Conservation (phyloP, 2,797 vertebrate species). For the Tragopan temminckii region DNA sequence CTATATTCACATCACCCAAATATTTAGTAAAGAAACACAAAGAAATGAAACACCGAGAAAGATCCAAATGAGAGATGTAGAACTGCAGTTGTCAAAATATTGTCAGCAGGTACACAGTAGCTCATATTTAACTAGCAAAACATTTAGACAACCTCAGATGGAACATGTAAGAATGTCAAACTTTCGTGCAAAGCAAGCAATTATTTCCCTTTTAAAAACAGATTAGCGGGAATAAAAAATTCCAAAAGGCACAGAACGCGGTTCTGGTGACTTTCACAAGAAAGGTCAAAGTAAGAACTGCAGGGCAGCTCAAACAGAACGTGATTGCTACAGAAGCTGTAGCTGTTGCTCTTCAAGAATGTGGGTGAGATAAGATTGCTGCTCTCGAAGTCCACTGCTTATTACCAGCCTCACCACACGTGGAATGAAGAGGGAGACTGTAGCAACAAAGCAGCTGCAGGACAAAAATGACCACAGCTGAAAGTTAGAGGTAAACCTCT, state of each 20-base stretch:
- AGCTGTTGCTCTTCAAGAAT: not conserved
- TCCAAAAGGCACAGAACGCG: not conserved
- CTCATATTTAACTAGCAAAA: not conserved
- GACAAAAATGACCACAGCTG: not conserved
- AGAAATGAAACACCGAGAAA: slow-evolving; percentile 48
- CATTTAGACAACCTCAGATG: not conserved
- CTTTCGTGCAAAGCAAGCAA: not conserved
- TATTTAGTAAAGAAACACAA: slow-evolving; percentile 27
- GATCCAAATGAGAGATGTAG: not conserved
- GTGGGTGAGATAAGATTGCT: not conserved
- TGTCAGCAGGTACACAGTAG: not conserved
- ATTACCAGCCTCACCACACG: not conserved
- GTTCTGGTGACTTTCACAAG: not conserved
- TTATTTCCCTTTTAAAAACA: not conserved
- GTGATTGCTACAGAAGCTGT: not conserved
- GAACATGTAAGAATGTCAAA: not conserved
- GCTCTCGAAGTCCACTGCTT: not conserved
- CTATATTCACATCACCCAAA: slow-evolving; percentile 39
- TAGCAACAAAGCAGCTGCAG: not conserved
- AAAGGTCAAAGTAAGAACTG: not conserved
- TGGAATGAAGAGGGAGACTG: not conserved
- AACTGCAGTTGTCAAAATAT: not conserved
- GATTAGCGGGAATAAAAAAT: not conserved
- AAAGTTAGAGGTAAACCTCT: not conserved
- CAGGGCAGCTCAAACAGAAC: not conserved